Evolutionary conservation across 2,888 invertebrate genomes (phyloP), one percentile per base, ranked within the genome.

Genomic region (Iselma pallidipennis): DNA sequence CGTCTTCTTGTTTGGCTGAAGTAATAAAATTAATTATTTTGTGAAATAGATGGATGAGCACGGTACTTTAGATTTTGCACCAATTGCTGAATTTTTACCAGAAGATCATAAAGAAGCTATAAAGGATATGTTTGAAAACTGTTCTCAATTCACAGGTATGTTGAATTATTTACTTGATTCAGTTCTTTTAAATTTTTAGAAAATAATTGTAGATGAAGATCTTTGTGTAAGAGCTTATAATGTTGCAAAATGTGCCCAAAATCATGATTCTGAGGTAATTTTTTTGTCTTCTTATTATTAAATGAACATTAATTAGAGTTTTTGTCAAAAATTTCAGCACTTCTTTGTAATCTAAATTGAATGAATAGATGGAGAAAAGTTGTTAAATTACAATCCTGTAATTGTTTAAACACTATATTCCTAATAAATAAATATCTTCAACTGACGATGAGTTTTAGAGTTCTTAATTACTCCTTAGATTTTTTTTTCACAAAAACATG

Each of bases 201-300:
- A 31, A 21, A 16, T 29, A 14, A 2, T 53, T 53, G 14, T 33
- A 69, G 65, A 21, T 51, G 50, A 59, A 4, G 62, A 61, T 55
- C 5, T 68, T 49, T 66, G 67, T 19, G 67, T 70, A 19, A 67
- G 37, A 53, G 50, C 65, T 9, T 71, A 58, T 49, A 57, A 61
- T n/a, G 60, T 68, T 16, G 33, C 59, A 19, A 65, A 66, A 57
- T 71, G 71, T 65, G n/a, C 50, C 5, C 61, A 70, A 21, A 50
- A 68, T 5, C 26, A 21, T 4, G 56, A 69, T 62, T 61, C 70
- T 7, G 60, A 66, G 49, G 71, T 70, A 66, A 64, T 26, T 26
- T 23, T n/a, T 45, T 19, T 45, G 16, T n/a, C 14, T 45, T n/a
- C 9, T 16, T 45, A 2, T 14, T 45, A 45, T n/a, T n/a, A 21